Evolutionary conservation across 1,140 invertebrate species (phyloP).

Genomic region (Matsumurasca onukii): DNA sequence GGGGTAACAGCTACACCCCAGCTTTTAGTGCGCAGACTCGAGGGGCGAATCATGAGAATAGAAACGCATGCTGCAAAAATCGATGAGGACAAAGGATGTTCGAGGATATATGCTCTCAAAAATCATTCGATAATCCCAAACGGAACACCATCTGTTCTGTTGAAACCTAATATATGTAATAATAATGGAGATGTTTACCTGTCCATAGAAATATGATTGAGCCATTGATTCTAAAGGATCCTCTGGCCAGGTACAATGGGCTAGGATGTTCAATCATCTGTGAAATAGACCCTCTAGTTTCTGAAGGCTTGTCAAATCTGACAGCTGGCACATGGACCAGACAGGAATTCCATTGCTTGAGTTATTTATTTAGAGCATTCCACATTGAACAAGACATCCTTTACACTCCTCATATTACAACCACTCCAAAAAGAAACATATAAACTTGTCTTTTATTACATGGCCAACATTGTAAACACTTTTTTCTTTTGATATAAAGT

Average conservation of each 20-base stretch:
- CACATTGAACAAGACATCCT: too few species aligned
- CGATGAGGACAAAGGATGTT: slow-evolving; percentile 20
- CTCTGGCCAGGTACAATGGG: slow-evolving; percentile 20
- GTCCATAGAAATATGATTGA: slow-evolving; percentile 26
- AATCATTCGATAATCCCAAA: not conserved
- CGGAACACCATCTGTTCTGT: slow-evolving; percentile 16
- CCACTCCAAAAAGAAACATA: too few species aligned
- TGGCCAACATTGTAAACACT: too few species aligned
- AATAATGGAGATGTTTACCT: slow-evolving; percentile 28
- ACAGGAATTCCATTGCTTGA: too few species aligned
- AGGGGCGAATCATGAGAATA: slow-evolving; percentile 14
- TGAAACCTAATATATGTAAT: slow-evolving; percentile 26
- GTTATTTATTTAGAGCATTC: too few species aligned
- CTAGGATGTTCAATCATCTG: slow-evolving; percentile 26
- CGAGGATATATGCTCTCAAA: not conserved
- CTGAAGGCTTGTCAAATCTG: slow-evolving; percentile 14
- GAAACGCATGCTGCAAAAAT: slow-evolving; percentile 10
- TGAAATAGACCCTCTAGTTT: not conserved
- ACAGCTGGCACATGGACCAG: slow-evolving; percentile 15
- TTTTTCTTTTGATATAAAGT: too few species aligned
- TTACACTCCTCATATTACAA: too few species aligned
- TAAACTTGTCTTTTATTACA: too few species aligned
- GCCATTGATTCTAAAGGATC: slow-evolving; percentile 19
- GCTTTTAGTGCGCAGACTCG: slow-evolving; percentile 9
- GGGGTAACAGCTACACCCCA: slow-evolving; percentile 24